Evolutionary conservation across 2,113 vertebrate genomes (phyloP), one percentile per base, ranked within the genome.

Genomic region (Mobula hypostoma): DNA sequence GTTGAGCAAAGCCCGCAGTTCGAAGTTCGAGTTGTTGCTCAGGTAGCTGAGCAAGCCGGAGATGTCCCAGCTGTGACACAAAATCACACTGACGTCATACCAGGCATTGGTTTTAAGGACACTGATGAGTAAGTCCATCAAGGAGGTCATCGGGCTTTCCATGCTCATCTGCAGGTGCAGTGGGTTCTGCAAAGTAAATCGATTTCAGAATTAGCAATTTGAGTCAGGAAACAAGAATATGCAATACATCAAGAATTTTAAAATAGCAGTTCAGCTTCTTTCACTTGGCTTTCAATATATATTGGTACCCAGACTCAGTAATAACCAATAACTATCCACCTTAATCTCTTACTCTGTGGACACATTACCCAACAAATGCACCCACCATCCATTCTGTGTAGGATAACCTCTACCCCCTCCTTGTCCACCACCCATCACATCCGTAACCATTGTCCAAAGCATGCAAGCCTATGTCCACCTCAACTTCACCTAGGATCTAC

Each of bases 111-210:
- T 96, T 94, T 91, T 96, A 95, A 99, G 95, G 94, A 99, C 17
- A 0, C 96, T 95, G 88, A 96, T 95, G 94, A 98, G 94, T 79
- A 99, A 95, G 0, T 98, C 97, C 17, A 97, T 96, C 94, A 98
- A 96, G 0, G 87, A 97, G 2, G 98, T 97, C 78, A 97, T 95
- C 0, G 98, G 97, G 94, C 97, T 96, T 72, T 96, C 96, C 5
- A 96, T 97, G 94, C 97, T 96, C 98, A 99, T 95, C 95, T 97
- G 97, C 94, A 99, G 97, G 95, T 98, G 98, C 95, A 99, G 98
- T 0, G 95, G 98, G 94, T 97, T 98, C 98, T 99, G 95, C 94
- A 5, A 93, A 48, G 36, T 21, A 93, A 72, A 93, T 72, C 27
- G 32, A 40, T 93, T 40, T 48, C 70, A 27, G 68, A 74, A 48